These are phyloP conservation scores for Myotis brandtii DNA, from an alignment of 2,113 vertebrate species.

Conservation along the genomic window DNA sequence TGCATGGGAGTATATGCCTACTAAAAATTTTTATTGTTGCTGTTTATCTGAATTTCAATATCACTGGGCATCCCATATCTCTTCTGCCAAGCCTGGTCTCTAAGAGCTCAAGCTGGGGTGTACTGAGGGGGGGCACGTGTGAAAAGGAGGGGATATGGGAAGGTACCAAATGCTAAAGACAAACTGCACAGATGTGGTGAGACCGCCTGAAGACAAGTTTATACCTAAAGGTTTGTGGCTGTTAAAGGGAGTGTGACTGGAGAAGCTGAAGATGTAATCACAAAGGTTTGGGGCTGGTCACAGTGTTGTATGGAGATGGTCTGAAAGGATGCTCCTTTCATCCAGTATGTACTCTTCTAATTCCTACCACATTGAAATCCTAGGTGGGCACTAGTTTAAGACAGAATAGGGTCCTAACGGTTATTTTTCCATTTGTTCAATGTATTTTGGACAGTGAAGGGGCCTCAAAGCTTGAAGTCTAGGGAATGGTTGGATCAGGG, in stretches of 20 bases:
- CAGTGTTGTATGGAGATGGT: background rate
- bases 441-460: background rate
- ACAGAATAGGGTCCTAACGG: background rate
- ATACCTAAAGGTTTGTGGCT: background rate
- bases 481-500: background rate
- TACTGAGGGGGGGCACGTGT: background rate
- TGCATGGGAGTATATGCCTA: background rate
- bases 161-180: background rate
- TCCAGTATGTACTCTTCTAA: background rate
- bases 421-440: background rate
- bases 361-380: background rate
- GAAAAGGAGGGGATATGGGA: conserved; percentile 1
- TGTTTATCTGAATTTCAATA: conserved; percentile 59
- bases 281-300: background rate
- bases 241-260: background rate
- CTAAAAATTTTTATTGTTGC: background rate
- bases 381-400: background rate
- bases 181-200: conserved; percentile 40
- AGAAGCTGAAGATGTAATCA: background rate
- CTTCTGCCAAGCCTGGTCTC: conserved; percentile 26
- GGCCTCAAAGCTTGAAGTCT: background rate
- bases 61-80: conserved; percentile 27
- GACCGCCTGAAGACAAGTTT: background rate
- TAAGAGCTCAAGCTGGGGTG: conserved; percentile 28
- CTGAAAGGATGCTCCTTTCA: background rate